Conservation (phyloP, 2,888 invertebrate genomes). For the Thereva nobilitata region DNA sequence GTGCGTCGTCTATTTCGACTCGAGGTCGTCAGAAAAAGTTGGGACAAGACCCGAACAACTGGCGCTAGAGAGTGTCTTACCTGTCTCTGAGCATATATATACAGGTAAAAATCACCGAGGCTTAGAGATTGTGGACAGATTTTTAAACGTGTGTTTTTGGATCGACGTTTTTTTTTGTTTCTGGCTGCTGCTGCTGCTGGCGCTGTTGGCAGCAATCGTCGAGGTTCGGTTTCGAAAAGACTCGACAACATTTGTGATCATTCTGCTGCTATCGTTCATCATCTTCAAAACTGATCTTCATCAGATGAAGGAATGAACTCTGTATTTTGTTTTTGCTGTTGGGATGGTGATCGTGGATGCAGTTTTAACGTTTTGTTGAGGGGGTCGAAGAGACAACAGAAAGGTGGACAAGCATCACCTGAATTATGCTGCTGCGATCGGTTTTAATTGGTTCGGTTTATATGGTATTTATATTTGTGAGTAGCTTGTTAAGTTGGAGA, state of each 20-base stretch:
- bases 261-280: conserved; percentile 23
- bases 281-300: conserved; percentile 30
- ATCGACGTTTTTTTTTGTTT: conserved; percentile 16
- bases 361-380: too few species aligned
- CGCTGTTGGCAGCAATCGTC: background rate
- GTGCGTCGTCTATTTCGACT: conserved; percentile 13
- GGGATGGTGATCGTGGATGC: too few species aligned
- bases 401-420: too few species aligned
- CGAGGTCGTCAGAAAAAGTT: conserved; percentile 16
- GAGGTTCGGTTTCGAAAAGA: background rate
- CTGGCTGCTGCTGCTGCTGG: too few species aligned
- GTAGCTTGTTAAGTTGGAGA: too few species aligned
- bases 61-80: conserved; percentile 27
- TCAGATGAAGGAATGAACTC: background rate
- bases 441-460: too few species aligned
- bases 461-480: too few species aligned
- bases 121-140: conserved; percentile 13
- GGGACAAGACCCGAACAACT: conserved; percentile 10
- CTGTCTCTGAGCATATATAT: background rate
- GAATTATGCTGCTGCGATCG: too few species aligned
- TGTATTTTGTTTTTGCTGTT: too few species aligned
- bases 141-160: conserved; percentile 28
- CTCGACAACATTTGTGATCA: conserved; percentile 12
- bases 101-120: conserved; percentile 9
- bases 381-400: too few species aligned